Percentiles rank a stretch among this genome's conserved stretches.
Conservation (phyloP, 2,797 vertebrate genomes). For the Psittacula echo region DNA sequence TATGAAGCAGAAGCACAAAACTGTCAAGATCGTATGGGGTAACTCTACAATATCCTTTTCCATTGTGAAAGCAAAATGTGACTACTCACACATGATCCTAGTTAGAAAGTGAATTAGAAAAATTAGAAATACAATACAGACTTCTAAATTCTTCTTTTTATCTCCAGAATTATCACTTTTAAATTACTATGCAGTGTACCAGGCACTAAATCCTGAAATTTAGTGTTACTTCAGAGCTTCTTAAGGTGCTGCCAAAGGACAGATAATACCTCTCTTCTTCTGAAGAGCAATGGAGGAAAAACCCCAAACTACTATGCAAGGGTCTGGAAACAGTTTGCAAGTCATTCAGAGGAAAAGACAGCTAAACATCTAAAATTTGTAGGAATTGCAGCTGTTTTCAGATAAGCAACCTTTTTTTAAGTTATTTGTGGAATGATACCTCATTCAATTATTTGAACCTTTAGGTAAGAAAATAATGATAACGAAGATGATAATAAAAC, state of each 20-base stretch:
- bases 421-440: background rate
- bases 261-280: background rate
- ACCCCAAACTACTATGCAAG: background rate
- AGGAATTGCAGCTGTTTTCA: background rate
- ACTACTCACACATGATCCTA: background rate
- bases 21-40: background rate
- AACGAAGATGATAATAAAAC: background rate
- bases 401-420: background rate
- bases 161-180: background rate
- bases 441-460: background rate
- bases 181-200: background rate
- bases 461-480: background rate
- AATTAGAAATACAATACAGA: background rate
- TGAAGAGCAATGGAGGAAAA: background rate
- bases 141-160: background rate
- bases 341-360: background rate
- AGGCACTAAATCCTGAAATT: background rate
- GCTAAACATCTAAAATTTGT: background rate
- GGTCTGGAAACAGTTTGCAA: background rate
- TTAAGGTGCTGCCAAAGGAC: background rate
- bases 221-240: background rate
- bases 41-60: background rate
- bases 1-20: background rate
- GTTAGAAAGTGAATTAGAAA: background rate
- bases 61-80: background rate